These are phyloP conservation scores for Drosophila kambysellisi DNA, from an alignment of 2,888 invertebrate species.

Conservation along the genomic window DNA sequence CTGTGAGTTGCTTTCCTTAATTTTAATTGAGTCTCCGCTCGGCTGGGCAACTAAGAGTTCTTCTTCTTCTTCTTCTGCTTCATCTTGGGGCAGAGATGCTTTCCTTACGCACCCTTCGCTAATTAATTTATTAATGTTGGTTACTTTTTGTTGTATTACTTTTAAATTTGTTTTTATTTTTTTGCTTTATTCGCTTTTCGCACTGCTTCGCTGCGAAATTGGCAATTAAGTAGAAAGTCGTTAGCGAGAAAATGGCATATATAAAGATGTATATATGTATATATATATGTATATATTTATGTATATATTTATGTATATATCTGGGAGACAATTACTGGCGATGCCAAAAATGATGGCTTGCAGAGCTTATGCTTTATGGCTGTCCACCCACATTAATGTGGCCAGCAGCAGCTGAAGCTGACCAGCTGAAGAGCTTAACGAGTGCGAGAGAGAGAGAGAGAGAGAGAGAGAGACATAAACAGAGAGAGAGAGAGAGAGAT, in stretches of 20 bases:
- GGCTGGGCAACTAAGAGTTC: conserved; percentile 38
- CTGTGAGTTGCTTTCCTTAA: conserved; percentile 53
- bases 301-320: background rate
- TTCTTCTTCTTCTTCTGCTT: background rate
- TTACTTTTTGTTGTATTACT: conserved; percentile 44
- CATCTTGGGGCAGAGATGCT: background rate
- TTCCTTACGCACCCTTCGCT: conserved; percentile 24
- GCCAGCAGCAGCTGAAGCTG: conserved; percentile 8
- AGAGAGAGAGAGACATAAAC: too few species aligned
- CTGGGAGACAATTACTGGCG: background rate
- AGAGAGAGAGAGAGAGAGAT: background rate
- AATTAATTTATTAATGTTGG: conserved; percentile 77
- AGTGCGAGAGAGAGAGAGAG: background rate
- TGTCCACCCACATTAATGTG: conserved; percentile 19
- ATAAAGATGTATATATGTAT: background rate
- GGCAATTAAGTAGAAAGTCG: conserved; percentile 70
- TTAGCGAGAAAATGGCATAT: conserved; percentile 32
- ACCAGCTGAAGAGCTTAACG: conserved; percentile 28
- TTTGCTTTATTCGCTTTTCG: background rate
- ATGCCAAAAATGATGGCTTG: conserved; percentile 36
- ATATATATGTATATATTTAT: too few species aligned
- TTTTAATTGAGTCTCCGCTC: conserved; percentile 70
- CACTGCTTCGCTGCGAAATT: conserved; percentile 52
- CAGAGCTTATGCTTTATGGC: conserved; percentile 53
- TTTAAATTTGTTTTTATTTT: conserved; percentile 18